Base-by-base conservation (phyloP, 2,797 vertebrate species). In the Numenius phaeopus region DNA sequence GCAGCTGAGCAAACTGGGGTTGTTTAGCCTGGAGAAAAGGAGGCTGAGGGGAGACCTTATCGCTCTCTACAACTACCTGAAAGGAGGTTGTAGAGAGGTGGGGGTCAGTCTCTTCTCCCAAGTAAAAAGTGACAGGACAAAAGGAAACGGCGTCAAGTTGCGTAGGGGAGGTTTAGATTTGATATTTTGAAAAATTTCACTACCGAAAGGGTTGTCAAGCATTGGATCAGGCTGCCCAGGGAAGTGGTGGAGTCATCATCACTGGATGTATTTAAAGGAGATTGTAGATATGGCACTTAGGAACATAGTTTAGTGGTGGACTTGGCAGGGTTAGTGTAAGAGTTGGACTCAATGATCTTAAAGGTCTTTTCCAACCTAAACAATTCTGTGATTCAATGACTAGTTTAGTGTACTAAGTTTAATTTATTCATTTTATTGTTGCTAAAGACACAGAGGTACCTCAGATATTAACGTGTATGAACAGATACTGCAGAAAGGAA, bases 21-120 rank as follows among this genome's bases (percentile, higher is more conserved):
- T 47, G 18, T 77, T 90, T 11, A 7, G 1, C 1, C 14, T 72
- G 13, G 26, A 64, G 20, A 42, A 32, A 30, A 15, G 44, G 7
- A 19, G 21, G 3, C 11, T 81, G 2, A 67, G 14, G 3, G 11
- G 21, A 1, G 21, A 69, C 14, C 3, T 50, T 5, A 6, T 5
- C 3, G 1, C 5, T 29, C 14, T 5, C 42, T 8, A 15, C 17
- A 39, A 0, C 18, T 75, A 15, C 30, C 11, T 39, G 37, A 22
- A 72, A 62, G 7, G 15, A 67, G 37, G 3, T 0, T 44, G 7
- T 22, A 32, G 0, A 1, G 7, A 58, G 11, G 27, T 20, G 4
- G 1, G 12, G 0, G 2, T 17, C 3, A 1, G 14, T 32, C 57
- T 78, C 32, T 59, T 52, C 9, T 32, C 11, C 19, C 19, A 10